These are phyloP conservation scores for Streblospio benedicti DNA, from an alignment of 1,140 invertebrate genomes.

Conservation along the genomic window DNA sequence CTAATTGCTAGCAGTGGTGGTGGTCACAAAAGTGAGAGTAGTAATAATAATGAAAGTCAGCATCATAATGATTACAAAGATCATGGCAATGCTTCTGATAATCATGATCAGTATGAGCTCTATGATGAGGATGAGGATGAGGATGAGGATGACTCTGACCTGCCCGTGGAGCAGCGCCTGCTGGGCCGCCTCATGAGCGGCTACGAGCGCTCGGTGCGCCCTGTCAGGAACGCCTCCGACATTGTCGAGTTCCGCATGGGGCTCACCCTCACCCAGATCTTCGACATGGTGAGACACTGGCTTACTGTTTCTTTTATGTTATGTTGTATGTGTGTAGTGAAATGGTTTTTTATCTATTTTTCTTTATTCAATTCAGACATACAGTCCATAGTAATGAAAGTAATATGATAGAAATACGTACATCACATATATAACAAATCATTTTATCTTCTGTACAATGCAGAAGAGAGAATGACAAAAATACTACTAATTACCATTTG, in stretches of 20 bases:
- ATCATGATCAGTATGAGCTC: neutral
- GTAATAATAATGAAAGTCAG: neutral
- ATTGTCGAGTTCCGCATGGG: conserved; percentile 30
- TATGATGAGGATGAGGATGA: neutral
- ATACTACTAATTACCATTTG: too few species aligned
- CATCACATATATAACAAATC: too few species aligned
- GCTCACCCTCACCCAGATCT: conserved; percentile 35
- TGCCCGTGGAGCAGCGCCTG: conserved; percentile 24
- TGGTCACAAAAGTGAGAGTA: neutral
- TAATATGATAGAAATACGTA: too few species aligned
- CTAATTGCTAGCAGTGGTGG: neutral
- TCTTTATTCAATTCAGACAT: too few species aligned
- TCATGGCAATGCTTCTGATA: neutral
- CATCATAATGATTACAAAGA: neutral
- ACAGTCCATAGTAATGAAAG: too few species aligned
- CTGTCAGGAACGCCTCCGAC: conserved; percentile 28
- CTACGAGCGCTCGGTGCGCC: conserved; percentile 29
- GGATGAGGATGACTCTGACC: neutral
- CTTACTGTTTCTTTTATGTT: neutral
- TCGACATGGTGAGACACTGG: conserved; percentile 41
- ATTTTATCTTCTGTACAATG: too few species aligned
- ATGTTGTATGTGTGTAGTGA: too few species aligned
- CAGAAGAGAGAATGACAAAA: too few species aligned
- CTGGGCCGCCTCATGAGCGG: conserved; percentile 23
- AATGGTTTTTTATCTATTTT: too few species aligned